These are phyloP conservation scores for Eospalax fontanierii DNA, from an alignment of 2,797 vertebrate genomes.

Conservation along the genomic window DNA sequence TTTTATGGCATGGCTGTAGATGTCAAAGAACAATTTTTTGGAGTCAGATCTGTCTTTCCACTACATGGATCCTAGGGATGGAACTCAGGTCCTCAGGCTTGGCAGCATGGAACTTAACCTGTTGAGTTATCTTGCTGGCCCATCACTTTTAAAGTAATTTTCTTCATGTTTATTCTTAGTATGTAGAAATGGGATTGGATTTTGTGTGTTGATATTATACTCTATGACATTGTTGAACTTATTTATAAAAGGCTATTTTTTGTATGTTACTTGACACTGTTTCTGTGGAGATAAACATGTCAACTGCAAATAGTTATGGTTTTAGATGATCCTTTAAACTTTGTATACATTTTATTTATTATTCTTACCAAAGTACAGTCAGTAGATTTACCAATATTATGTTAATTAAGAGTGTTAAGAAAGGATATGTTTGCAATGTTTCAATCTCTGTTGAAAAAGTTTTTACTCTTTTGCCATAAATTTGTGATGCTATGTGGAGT, in stretches of 20 bases:
- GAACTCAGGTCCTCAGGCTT: background rate
- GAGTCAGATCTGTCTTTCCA: background rate
- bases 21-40: background rate
- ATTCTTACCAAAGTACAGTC: background rate
- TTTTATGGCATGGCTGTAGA: background rate
- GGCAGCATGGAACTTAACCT: background rate
- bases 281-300: conserved; percentile 13
- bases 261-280: background rate
- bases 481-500: background rate
- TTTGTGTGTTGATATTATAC: conserved; percentile 12
- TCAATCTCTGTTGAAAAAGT: background rate
- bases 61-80: too few species aligned
- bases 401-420: background rate
- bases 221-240: background rate
- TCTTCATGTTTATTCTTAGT: background rate
- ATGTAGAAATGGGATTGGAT: background rate
- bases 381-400: background rate
- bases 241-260: background rate
- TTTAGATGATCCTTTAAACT: background rate
- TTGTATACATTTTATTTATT: conserved; percentile 1
- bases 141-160: background rate
- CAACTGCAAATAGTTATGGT: background rate
- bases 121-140: background rate
- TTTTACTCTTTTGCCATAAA: background rate
- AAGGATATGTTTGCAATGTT: background rate